Evolutionary conservation across 1,140 invertebrate species (phyloP).

Genomic region (Drosophila willistoni): DNA sequence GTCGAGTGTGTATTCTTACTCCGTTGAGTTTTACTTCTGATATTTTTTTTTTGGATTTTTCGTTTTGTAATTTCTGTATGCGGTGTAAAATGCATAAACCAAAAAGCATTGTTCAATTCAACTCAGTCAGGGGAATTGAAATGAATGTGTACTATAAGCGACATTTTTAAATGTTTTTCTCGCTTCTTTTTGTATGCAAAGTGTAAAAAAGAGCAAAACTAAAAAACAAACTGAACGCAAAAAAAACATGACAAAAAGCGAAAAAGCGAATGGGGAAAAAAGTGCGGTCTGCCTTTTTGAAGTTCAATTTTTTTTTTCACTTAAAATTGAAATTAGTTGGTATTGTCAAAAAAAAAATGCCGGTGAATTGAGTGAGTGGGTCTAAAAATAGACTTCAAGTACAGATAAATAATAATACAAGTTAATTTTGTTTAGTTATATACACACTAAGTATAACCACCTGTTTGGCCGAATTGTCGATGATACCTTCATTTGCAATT

Average conservation of each 20-base stretch:
- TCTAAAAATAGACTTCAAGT: conserved; percentile 28
- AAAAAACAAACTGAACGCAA: conserved; percentile 24
- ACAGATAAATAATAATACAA: conserved; percentile 4
- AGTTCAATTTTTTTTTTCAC: conserved; percentile 40
- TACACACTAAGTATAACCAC: too few relatives aligned
- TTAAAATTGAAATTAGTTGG: conserved; percentile 51
- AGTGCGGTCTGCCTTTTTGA: conserved; percentile 46
- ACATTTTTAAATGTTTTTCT: conserved; percentile 29
- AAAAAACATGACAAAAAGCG: conserved; percentile 28
- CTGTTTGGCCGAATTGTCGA: too few relatives aligned
- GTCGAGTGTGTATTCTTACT: background rate
- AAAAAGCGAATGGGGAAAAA: conserved; percentile 22
- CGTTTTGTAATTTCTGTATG: conserved; percentile 41
- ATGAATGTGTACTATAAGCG: conserved; percentile 34
- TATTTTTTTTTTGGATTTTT: conserved; percentile 15
- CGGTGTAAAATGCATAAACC: conserved; percentile 3
- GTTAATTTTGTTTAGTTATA: background rate
- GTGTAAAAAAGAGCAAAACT: background rate
- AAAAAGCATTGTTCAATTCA: conserved; percentile 9
- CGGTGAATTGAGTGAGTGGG: conserved; percentile 32
- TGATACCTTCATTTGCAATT: too few relatives aligned
- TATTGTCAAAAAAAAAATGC: conserved; percentile 24
- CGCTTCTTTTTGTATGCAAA: conserved; percentile 46
- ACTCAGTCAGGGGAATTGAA: conserved; percentile 33
- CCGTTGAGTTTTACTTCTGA: conserved; percentile 3